These are phyloP conservation scores for Eupithecia abbreviata DNA, from an alignment of 2,888 invertebrate species.

Conservation along the genomic window DNA sequence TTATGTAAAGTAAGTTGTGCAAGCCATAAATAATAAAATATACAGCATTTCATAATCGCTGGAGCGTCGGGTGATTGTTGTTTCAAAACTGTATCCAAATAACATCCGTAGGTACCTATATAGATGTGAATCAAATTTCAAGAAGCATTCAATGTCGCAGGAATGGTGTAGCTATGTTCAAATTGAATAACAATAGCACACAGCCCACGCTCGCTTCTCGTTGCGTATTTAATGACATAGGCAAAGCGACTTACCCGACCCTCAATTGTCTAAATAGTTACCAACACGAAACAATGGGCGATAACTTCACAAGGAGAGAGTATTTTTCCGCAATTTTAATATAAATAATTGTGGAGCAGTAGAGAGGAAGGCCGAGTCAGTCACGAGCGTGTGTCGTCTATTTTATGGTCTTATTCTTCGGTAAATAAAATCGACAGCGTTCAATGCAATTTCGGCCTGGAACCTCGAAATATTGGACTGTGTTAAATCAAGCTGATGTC, in stretches of 20 bases:
- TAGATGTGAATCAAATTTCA: constrained; percentile 65
- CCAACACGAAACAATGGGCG: constrained; percentile 64
- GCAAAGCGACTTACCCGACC: constrained; percentile 51
- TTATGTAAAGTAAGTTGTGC: constrained; percentile 49
- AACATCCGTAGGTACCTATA: constrained; percentile 52
- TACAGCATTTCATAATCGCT: constrained; percentile 55
- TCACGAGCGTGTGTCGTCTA: constrained; percentile 67
- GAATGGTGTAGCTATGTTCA: constrained; percentile 65
- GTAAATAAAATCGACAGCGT: constrained; percentile 50
- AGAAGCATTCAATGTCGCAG: constrained; percentile 74
- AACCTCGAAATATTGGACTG: constrained; percentile 31
- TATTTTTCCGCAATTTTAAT: constrained; percentile 72
- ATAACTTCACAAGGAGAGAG: constrained; percentile 62
- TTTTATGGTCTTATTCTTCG: constrained; percentile 56
- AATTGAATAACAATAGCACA: constrained; percentile 70
- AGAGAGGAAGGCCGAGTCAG: constrained; percentile 66
- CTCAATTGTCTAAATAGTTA: constrained; percentile 67
- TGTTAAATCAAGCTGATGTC: constrained; percentile 25
- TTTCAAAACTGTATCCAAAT: constrained; percentile 69
- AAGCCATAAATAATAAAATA: constrained; percentile 48
- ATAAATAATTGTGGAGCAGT: constrained; percentile 68
- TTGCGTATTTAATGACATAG: constrained; percentile 54
- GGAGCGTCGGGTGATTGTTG: constrained; percentile 59
- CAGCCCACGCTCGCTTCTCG: constrained; percentile 65
- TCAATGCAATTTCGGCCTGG: constrained; percentile 35